phyloP scores from a whole-genome alignment of 2,797 vertebrate species.

The Eleutherodactylus coqui region DNA sequence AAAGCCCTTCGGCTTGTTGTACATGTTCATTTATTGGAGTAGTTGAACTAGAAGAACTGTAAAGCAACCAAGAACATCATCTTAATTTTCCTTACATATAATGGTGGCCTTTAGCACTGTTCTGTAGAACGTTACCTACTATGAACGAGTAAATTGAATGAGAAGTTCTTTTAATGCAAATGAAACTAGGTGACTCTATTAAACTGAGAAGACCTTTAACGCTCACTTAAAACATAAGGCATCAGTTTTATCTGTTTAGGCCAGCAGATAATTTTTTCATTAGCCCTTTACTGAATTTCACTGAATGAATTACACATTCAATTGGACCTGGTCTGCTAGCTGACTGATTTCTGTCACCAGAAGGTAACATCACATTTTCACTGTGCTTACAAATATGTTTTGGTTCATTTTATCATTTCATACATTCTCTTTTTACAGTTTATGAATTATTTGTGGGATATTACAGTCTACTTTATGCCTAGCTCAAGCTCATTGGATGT shows the following conservation, averaged over 20 bases:
- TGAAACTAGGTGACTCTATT: conserved; percentile 78
- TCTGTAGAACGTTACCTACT: conserved; percentile 82
- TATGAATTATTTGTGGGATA: not conserved
- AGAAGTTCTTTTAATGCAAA: conserved; percentile 81
- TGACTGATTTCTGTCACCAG: not conserved
- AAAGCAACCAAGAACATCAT: conserved; percentile 86
- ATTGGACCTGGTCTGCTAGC: not conserved
- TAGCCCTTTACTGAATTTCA: conserved; percentile 59
- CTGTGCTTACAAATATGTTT: not conserved
- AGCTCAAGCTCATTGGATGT: not conserved
- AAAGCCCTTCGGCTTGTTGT: conserved; percentile 95
- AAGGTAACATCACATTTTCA: not conserved
- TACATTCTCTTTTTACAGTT: not conserved
- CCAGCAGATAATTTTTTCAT: conserved; percentile 66
- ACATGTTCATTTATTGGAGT: conserved; percentile 92
- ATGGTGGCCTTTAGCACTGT: conserved; percentile 93
- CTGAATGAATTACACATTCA: conserved; percentile 60
- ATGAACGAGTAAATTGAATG: conserved; percentile 80
- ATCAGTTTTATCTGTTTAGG: conserved; percentile 65
- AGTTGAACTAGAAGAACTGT: conserved; percentile 90
- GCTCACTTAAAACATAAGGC: conserved; percentile 57
- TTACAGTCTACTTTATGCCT: not conserved
- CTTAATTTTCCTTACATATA: conserved; percentile 87
- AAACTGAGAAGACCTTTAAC: conserved; percentile 75
- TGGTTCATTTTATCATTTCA: not conserved